Conservation (phyloP, 2,797 vertebrate genomes). For the Myioborus melanocephalus region DNA sequence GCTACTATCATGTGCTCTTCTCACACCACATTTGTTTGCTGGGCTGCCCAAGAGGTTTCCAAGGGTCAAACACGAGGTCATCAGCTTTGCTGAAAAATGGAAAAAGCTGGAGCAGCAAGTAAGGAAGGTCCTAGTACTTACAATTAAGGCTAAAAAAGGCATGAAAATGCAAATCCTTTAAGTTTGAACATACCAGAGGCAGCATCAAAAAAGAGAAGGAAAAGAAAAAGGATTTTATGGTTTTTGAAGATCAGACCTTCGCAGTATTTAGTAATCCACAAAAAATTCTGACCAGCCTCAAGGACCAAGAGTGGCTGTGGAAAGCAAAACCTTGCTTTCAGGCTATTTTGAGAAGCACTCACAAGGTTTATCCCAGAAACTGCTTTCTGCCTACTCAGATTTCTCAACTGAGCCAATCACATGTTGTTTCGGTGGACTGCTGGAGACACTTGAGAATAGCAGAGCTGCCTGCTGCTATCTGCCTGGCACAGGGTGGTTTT, state of each 20-base stretch:
- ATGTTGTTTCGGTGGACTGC: conserved; percentile 26
- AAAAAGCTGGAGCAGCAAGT: neutral
- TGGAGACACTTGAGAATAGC: conserved; percentile 46
- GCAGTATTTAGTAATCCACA: neutral
- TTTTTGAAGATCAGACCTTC: neutral
- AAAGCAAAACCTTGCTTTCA: conserved; percentile 34
- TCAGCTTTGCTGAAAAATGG: neutral
- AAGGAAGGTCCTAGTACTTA: neutral
- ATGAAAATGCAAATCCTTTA: neutral
- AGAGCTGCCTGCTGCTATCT: conserved; percentile 24
- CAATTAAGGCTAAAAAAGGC: neutral
- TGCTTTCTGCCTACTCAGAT: conserved; percentile 65
- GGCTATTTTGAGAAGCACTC: conserved; percentile 57
- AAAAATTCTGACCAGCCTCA: neutral
- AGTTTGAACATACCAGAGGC: neutral
- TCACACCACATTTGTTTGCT: conserved; percentile 53
- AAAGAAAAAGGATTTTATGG: neutral
- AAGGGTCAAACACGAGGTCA: conserved; percentile 48
- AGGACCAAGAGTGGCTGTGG: neutral
- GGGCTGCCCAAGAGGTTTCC: conserved; percentile 20
- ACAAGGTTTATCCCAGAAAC: conserved; percentile 60
- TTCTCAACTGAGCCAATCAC: conserved; percentile 41
- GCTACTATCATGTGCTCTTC: conserved; percentile 28
- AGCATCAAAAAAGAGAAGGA: neutral
- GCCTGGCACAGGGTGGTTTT: conserved; percentile 42